phyloP scores from a whole-genome alignment of 2,113 vertebrate species.

The Coptodon rendalli region DNA sequence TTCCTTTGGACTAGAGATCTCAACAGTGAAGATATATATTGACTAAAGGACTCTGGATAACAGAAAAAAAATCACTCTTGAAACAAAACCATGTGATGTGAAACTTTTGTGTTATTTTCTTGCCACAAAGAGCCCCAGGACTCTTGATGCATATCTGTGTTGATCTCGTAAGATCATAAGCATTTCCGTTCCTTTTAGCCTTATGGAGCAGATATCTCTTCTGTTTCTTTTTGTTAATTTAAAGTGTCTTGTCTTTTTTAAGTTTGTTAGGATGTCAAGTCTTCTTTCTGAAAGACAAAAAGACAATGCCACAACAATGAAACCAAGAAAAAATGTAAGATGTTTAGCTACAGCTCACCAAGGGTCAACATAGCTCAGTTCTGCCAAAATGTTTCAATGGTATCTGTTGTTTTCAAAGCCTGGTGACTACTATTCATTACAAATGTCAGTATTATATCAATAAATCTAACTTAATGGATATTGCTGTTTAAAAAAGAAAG shows the following conservation, averaged over 20 bases:
- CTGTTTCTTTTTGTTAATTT: constrained; percentile 34
- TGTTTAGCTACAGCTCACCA: constrained; percentile 37
- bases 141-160: constrained; percentile 65
- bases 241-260: constrained; percentile 51
- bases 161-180: constrained; percentile 53
- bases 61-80: constrained; percentile 9
- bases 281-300: constrained; percentile 53
- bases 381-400: constrained; percentile 61
- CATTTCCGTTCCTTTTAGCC: constrained; percentile 65
- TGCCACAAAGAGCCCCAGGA: constrained; percentile 39
- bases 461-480: constrained; percentile 73
- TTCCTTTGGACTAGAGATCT: constrained; percentile 45
- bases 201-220: constrained; percentile 50
- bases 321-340: constrained; percentile 32
- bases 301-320: constrained; percentile 17
- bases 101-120: constrained; percentile 58
- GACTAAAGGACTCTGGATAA: constrained; percentile 54
- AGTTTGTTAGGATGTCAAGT: constrained; percentile 47
- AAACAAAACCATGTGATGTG: constrained; percentile 60
- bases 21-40: constrained; percentile 58
- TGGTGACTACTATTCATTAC: constrained; percentile 68
- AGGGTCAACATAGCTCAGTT: constrained; percentile 50
- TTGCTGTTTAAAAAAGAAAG: not conserved
- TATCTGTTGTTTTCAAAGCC: constrained; percentile 71
- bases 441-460: constrained; percentile 79